phyloP scores from a whole-genome alignment of 35 echinoderm and acorn worm genomes.

The Ophioderma brevispina region DNA sequence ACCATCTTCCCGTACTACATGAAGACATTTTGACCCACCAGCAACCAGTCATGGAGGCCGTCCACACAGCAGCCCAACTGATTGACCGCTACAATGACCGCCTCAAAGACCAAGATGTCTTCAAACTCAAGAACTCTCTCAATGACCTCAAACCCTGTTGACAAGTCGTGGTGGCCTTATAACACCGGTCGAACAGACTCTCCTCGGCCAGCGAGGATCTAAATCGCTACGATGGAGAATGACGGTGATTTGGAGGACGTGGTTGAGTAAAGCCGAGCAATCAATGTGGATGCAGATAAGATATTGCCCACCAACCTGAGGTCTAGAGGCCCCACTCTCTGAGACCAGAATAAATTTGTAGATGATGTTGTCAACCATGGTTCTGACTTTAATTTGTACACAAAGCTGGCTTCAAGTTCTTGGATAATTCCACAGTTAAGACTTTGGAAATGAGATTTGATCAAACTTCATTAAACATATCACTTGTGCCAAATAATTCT shows the following conservation, averaged over 20 bases:
- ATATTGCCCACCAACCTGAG: conserved; percentile 47
- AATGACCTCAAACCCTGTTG: conserved; percentile 73
- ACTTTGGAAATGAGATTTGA: too few relatives aligned
- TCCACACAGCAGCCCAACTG: conserved; percentile 87
- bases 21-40: conserved; percentile 81
- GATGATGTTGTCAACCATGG: conserved; percentile 87
- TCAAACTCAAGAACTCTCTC: conserved; percentile 82
- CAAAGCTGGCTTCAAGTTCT: conserved; percentile 89
- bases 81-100: conserved; percentile 74
- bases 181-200: conserved; percentile 84
- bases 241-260: conserved; percentile 72
- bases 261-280: conserved; percentile 66
- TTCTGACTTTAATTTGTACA: conserved; percentile 95
- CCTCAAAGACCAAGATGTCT: conserved; percentile 81
- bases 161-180: conserved; percentile 79
- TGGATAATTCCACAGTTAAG: conserved; percentile 88
- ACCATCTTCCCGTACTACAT: too few relatives aligned
- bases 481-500: too few relatives aligned
- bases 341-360: conserved; percentile 64
- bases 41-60: conserved; percentile 88
- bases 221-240: conserved; percentile 65
- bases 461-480: too few relatives aligned
- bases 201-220: conserved; percentile 71
- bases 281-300: conserved; percentile 32
- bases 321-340: conserved; percentile 55